Evolutionary conservation across 2,888 invertebrate genomes (phyloP).

Genomic region (Rhamnusium bicolor): DNA sequence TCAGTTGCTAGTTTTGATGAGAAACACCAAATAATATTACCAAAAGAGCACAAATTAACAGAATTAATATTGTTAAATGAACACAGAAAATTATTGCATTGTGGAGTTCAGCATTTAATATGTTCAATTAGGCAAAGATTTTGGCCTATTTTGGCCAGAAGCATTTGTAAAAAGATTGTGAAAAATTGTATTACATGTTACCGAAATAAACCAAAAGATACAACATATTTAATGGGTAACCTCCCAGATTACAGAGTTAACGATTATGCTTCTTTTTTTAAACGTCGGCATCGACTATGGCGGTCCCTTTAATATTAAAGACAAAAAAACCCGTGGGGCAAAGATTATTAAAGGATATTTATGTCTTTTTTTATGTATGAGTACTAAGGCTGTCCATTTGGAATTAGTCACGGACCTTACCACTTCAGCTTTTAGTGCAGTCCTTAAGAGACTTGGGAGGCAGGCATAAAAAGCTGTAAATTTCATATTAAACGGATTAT

Average conservation of each 20-base stretch:
- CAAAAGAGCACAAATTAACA: slow-evolving; percentile 40
- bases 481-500: slow-evolving; percentile 53
- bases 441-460: slow-evolving; percentile 47
- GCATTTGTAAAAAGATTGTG: slow-evolving; percentile 46
- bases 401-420: slow-evolving; percentile 44
- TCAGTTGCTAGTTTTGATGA: slow-evolving; percentile 3
- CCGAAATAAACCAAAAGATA: slow-evolving; percentile 43
- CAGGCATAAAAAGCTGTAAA: slow-evolving; percentile 42
- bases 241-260: slow-evolving; percentile 50
- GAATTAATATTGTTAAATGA: slow-evolving; percentile 39
- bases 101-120: slow-evolving; percentile 43
- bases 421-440: slow-evolving; percentile 42
- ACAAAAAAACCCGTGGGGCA: slow-evolving; percentile 46
- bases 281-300: slow-evolving; percentile 56
- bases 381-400: slow-evolving; percentile 48
- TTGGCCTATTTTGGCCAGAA: slow-evolving; percentile 56
- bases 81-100: slow-evolving; percentile 42
- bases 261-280: slow-evolving; percentile 47
- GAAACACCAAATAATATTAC: slow-evolving; percentile 15
- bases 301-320: slow-evolving; percentile 56
- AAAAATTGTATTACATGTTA: slow-evolving; percentile 50
- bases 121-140: slow-evolving; percentile 46
- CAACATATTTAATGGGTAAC: slow-evolving; percentile 54
- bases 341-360: slow-evolving; percentile 50
- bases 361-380: slow-evolving; percentile 53